Base-by-base conservation (phyloP, 2,888 invertebrate species). In the Plagodis pulveraria region DNA sequence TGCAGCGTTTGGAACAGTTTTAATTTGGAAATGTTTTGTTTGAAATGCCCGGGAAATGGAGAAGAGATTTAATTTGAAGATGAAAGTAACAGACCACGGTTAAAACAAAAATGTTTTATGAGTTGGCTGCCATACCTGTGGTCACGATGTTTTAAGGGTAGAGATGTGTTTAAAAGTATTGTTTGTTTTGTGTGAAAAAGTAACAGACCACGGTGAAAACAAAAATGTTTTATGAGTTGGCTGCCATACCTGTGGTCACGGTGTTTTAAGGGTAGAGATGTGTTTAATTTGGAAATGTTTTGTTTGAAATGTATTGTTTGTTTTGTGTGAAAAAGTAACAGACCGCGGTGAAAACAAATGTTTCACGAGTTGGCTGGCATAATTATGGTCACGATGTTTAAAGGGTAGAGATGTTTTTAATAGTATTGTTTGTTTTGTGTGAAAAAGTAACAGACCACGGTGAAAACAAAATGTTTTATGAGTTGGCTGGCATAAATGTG, bases 11-110 rank as follows among this genome's bases (percentile, higher is more conserved):
- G 8, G 5, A 40, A 9, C 61, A 48, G 65, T 73, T 74, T 72
- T 73, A 73, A 74, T 75, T 72, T 70, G 63, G 63, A 66, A 65
- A 64, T 67, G 71, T 61, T 75, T 74, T 69, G 66, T 74, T 72
- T 65, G 56, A 63, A 70, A 71, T 71, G 44, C 42, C 42, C 48
- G 48, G 47, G 58, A 59, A 65, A 60, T 55, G 57, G 50, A 57
- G 62, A 68, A 57, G 50, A 50, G 50, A 55, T 57, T 63, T 53
- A 38, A 50, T 50, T 58, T 57, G 56, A 35, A 51, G 50, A 50
- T 64, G 48, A 57, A 58, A 63, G 58, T 61, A 62, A 54, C 50
- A 10, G 32, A 42, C 42, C 22, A 40, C 50, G 44, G 49, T 49
- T 40, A 40, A 52, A 59, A 42, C 45, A 51, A 41, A 35, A 48